phyloP scores from a whole-genome alignment of 2,797 vertebrate species.

The Podarcis lilfordi region DNA sequence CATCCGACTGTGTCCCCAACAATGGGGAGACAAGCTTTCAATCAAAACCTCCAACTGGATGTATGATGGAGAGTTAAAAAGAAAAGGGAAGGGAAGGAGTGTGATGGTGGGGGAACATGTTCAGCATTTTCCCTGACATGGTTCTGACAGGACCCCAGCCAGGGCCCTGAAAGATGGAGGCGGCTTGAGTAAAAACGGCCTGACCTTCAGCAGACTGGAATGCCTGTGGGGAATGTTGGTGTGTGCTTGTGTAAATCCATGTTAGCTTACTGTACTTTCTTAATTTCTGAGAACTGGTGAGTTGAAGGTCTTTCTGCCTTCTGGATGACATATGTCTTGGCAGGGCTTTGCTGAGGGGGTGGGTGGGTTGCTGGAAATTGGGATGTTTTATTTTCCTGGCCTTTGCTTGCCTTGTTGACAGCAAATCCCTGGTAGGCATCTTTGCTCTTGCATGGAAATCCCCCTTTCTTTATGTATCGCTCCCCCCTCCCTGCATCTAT shows the following conservation, averaged over 20 bases:
- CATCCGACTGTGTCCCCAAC: background rate
- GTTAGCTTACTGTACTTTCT: background rate
- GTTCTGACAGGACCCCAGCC: conserved; percentile 11
- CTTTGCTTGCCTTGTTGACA: conserved; percentile 33
- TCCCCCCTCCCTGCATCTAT: rapidly evolving
- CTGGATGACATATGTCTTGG: background rate
- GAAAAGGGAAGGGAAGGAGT: background rate
- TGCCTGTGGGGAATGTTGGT: rapidly evolving
- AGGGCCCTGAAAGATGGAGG: background rate
- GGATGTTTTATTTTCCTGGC: background rate
- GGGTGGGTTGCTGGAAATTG: background rate
- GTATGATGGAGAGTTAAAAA: background rate
- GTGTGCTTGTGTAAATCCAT: background rate
- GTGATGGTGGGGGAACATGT: background rate
- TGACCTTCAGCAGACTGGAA: background rate
- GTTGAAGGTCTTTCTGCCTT: background rate
- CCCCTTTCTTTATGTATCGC: background rate
- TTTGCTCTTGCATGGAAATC: background rate
- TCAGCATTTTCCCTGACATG: conserved; percentile 18
- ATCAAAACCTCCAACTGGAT: conserved; percentile 1
- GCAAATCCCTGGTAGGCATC: background rate
- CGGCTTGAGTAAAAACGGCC: background rate
- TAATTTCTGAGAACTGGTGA: background rate
- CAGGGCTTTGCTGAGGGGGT: background rate
- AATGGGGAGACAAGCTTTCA: conserved; percentile 7